Base-by-base conservation (phyloP, 2,888 invertebrate species). In the Timema podura region DNA sequence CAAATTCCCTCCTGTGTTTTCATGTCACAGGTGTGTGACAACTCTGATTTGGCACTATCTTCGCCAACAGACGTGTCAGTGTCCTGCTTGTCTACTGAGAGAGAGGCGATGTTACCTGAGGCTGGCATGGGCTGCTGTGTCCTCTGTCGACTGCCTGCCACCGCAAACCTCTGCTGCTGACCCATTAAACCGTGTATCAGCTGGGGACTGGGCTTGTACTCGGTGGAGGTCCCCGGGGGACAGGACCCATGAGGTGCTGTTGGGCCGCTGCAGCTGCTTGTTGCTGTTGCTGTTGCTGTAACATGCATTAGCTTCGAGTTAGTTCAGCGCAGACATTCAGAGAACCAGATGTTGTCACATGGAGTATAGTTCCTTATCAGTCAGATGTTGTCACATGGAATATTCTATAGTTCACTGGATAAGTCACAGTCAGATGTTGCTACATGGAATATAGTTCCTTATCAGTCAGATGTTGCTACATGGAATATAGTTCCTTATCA, bases 211-310 rank as follows among this genome's bases (percentile, higher is more conserved):
- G 90, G 87, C 81, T 93, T 93, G 82, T 94, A 93, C 80, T 93
- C 93, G 3, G 94, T 59, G 93, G 93, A 44, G 93, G 93, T 47
- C 93, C 91, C 68, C 91, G 85, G 44, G 85, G 83, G 1, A 82
- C 81, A 57, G 81, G 68, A 75, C 47, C 78, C 77, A 74, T 78
- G 83, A 82, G 81, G 77, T 76, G 75, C 80, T 85, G 83, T 74
- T 85, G 84, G 68, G 80, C 81, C 74, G 85, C 85, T 72, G 79
- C 79, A 68, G 76, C 71, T 30, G 66, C 67, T 54, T 72, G 74
- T 75, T 73, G 79, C 51, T 80, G 81, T 68, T 77, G 78, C 83
- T 87, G 85, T 77, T 90, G 89, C 76, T 88, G 89, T 30, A 30
- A 30, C 30, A 30, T 30, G 30, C 30, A 30, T 30, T 30, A 30